Conservation (phyloP, 2,888 invertebrate genomes). For the Apoda limacodes region DNA sequence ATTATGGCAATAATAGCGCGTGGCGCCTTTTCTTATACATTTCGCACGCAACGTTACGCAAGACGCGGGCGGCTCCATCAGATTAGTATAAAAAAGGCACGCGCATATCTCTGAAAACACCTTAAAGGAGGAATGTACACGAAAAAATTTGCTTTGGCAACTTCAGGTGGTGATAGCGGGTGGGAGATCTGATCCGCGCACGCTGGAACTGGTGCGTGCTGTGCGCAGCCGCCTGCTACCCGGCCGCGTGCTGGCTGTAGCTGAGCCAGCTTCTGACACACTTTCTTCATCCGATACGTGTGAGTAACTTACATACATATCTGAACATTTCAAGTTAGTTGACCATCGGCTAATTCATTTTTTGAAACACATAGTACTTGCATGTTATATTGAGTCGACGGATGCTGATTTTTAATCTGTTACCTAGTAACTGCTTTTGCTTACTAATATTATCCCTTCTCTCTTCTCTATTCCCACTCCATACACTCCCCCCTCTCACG, state of each 20-base stretch:
- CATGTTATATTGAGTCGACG: background rate
- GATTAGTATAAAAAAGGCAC: background rate
- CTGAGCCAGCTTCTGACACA: constrained; percentile 75
- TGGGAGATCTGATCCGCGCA: constrained; percentile 71
- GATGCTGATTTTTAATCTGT: background rate
- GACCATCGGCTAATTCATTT: background rate
- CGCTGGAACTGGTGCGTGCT: constrained; percentile 73
- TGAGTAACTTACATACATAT: constrained; percentile 24
- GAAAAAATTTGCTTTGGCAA: background rate
- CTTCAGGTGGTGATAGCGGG: constrained; percentile 77
- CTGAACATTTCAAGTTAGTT: background rate
- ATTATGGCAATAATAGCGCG: too few relatives aligned
- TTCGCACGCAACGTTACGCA: too few relatives aligned
- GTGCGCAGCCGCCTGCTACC: constrained; percentile 76
- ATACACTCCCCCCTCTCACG: background rate
- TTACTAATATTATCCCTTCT: background rate
- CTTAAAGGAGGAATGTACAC: background rate
- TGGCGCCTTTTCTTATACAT: too few relatives aligned
- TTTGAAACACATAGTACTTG: constrained; percentile 1
- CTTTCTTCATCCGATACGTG: constrained; percentile 62
- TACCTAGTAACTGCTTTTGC: background rate
- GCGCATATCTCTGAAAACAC: background rate
- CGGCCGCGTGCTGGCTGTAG: constrained; percentile 75
- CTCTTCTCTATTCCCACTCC: background rate
- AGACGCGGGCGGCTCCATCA: background rate